A percentile compares a stretch with the other conserved stretches of the same genome.
phyloP scores from a whole-genome alignment of 2,888 invertebrate species.

The Dasysyrphus albostriatus region DNA sequence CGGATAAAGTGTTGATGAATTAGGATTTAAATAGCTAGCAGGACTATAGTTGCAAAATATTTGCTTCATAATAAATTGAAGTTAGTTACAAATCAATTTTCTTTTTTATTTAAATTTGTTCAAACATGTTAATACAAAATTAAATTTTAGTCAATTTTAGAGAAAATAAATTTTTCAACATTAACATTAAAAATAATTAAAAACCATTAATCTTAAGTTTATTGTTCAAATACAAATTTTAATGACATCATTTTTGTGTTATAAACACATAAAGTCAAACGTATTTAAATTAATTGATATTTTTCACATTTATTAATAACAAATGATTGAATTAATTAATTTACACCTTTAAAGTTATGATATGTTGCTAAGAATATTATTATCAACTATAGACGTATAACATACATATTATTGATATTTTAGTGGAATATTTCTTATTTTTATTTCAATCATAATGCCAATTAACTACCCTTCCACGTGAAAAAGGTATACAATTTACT shows the following conservation, averaged over 20 bases:
- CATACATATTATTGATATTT: not conserved
- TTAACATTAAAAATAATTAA: no score
- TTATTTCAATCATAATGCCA: constrained; percentile 12
- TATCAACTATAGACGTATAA: not conserved
- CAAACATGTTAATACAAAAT: no score
- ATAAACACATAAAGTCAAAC: not conserved
- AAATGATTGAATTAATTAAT: not conserved
- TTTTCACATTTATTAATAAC: not conserved
- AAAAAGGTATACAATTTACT: not conserved
- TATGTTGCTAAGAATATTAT: not conserved
- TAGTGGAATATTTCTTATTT: constrained; percentile 11
- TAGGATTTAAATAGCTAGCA: no score
- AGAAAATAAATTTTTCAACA: no score
- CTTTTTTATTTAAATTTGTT: no score
- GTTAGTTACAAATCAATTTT: no score
- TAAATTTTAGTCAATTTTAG: no score
- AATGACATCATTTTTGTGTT: not conserved
- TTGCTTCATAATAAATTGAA: no score
- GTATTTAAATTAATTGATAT: not conserved
- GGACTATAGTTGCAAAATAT: no score
- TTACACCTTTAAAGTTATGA: not conserved
- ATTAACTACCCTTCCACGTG: constrained; percentile 13
- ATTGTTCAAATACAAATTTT: no score
- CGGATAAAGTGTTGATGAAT: no score
- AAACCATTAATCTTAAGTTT: no score